Evolutionary conservation across 2,888 invertebrate species (phyloP).

Genomic region (Pteria penguin): DNA sequence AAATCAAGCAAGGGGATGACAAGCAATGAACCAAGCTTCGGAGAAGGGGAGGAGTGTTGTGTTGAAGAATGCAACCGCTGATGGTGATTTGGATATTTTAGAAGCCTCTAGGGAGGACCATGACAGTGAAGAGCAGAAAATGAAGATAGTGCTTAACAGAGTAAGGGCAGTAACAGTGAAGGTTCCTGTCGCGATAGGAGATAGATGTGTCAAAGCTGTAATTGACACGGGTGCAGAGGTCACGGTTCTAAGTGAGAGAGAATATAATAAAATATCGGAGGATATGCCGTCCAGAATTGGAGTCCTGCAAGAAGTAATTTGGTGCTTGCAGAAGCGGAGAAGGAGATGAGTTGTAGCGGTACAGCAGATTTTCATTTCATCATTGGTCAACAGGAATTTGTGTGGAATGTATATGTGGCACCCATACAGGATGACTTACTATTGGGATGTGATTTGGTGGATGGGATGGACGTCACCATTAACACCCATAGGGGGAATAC

Average conservation of each 20-base stretch:
- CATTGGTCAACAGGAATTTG: constrained; percentile 9
- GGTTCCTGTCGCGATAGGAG: not conserved
- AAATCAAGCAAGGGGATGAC: no score
- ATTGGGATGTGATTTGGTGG: constrained; percentile 30
- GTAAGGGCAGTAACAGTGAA: constrained; percentile 15
- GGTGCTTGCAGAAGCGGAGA: no score
- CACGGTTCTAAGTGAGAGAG: no score
- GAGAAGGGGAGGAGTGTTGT: no score
- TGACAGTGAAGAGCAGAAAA: no score
- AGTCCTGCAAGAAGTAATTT: constrained; percentile 7
- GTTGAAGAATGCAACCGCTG: no score
- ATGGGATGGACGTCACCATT: constrained; percentile 24
- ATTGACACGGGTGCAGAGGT: constrained; percentile 32
- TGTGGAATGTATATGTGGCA: constrained; percentile 31
- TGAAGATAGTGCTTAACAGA: constrained; percentile 5
- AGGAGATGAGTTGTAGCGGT: constrained; percentile 22
- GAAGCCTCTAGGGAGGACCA: no score
- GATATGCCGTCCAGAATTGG: not conserved
- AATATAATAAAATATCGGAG: constrained; percentile 8
- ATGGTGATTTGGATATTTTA: no score
- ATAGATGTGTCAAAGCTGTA: constrained; percentile 5
- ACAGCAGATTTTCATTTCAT: not conserved
- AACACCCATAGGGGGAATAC: no score
- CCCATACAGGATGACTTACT: constrained; percentile 32
- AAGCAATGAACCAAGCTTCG: no score